Percentiles rank a stretch among this genome's conserved stretches.
phyloP scores from a whole-genome alignment of 2,888 invertebrate species.

The Eupithecia pulchellata region DNA sequence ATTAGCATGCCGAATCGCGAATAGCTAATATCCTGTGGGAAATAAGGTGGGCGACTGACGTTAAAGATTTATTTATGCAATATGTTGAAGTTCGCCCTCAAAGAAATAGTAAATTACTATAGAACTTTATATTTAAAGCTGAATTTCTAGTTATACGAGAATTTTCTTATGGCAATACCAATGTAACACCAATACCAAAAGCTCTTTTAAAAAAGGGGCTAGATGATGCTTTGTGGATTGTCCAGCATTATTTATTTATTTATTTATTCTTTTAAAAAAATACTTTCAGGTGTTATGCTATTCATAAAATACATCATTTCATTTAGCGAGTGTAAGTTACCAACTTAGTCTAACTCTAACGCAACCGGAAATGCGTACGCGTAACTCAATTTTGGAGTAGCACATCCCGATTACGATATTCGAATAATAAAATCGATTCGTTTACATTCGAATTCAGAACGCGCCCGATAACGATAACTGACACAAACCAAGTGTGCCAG shows the following conservation, averaged over 20 bases:
- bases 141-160: too few species aligned
- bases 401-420: slow-evolving; percentile 59
- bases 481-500: slow-evolving; percentile 39
- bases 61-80: not conserved
- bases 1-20: slow-evolving; percentile 33
- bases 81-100: not conserved
- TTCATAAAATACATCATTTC: too few species aligned
- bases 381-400: slow-evolving; percentile 66
- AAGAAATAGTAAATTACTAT: too few species aligned
- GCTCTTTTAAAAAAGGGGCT: too few species aligned
- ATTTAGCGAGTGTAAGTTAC: not conserved
- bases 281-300: too few species aligned
- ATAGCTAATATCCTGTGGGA: slow-evolving; percentile 31
- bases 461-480: slow-evolving; percentile 49
- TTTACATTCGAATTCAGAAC: slow-evolving; percentile 48
- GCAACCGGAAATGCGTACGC: slow-evolving; percentile 55
- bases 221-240: too few species aligned
- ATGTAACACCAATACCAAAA: too few species aligned
- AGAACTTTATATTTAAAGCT: too few species aligned
- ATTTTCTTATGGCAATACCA: too few species aligned
- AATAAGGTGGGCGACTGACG: slow-evolving; percentile 26
- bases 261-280: too few species aligned
- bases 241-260: too few species aligned
- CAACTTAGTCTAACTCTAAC: not conserved
- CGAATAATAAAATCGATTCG: slow-evolving; percentile 64